Percentiles rank a stretch among this genome's conserved stretches.
Conservation (phyloP, 2,113 vertebrate species). For the Pangasianodon gigas region DNA sequence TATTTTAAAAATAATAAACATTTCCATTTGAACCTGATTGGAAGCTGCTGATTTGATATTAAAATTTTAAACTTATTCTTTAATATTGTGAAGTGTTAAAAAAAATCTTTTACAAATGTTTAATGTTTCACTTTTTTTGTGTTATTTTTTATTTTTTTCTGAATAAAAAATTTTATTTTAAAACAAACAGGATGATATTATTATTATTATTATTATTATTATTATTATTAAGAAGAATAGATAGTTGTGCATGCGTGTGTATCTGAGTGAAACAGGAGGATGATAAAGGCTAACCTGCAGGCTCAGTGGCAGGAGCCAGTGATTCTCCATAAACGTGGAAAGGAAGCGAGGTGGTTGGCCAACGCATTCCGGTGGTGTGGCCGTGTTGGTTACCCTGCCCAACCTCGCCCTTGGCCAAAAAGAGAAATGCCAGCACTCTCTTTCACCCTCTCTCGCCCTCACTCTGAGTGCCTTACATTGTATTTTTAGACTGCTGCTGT, state of each 20-base stretch:
- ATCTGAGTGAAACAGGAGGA: conserved; percentile 6
- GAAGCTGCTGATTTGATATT: not conserved
- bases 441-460: conserved; percentile 42
- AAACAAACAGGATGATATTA: not conserved
- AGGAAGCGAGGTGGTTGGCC: conserved; percentile 72
- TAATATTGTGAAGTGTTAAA: not conserved
- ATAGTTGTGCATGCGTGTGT: not conserved
- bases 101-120: not conserved
- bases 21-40: not conserved
- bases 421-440: conserved; percentile 59
- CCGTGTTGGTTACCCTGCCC: conserved; percentile 59
- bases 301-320: conserved; percentile 66
- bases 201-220: conserved; percentile 3
- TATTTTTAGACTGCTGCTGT: conserved; percentile 74
- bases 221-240: not conserved
- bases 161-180: not conserved
- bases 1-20: not conserved
- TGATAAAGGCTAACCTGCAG: conserved; percentile 34
- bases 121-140: not conserved
- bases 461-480: conserved; percentile 64
- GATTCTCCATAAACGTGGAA: conserved; percentile 67
- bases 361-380: conserved; percentile 69
- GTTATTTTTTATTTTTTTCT: not conserved
- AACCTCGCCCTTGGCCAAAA: conserved; percentile 62
- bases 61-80: not conserved